Percentiles rank a stretch among this genome's conserved stretches.
phyloP scores from a whole-genome alignment of 2,888 invertebrate genomes.

The Eucriotettix oculatus region DNA sequence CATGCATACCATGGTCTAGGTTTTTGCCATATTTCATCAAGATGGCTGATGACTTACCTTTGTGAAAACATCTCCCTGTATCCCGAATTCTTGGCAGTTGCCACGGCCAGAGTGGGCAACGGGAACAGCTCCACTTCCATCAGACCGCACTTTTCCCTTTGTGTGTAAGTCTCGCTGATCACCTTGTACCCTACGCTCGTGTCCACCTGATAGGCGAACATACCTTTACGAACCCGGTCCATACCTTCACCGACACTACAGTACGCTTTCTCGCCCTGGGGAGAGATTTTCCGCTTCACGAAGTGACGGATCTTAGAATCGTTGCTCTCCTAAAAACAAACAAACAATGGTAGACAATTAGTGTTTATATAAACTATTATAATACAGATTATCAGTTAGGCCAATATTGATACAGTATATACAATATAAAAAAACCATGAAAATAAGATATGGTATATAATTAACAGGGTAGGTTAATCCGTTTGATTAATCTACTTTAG shows the following conservation, averaged over 20 bases:
- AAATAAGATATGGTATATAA: too few relatives aligned
- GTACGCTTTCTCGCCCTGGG: conserved; percentile 36
- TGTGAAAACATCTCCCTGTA: conserved; percentile 28
- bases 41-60: conserved; percentile 2
- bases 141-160: conserved; percentile 12
- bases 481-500: too few relatives aligned
- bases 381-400: too few relatives aligned
- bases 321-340: conserved; percentile 36
- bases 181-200: conserved; percentile 9
- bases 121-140: conserved; percentile 31
- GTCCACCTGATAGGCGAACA: conserved; percentile 36
- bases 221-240: conserved; percentile 32
- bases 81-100: conserved; percentile 36
- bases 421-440: too few relatives aligned
- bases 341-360: too few relatives aligned
- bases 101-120: conserved; percentile 36
- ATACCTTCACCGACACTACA: conserved; percentile 43
- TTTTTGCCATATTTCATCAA: too few relatives aligned
- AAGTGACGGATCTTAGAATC: conserved; percentile 44
- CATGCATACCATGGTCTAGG: too few relatives aligned
- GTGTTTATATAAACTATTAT: too few relatives aligned
- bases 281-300: conserved; percentile 44
- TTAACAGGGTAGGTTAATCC: too few relatives aligned
- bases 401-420: too few relatives aligned
- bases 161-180: conserved; percentile 11